A percentile compares a stretch with the other conserved stretches of the same genome.
phyloP scores from a whole-genome alignment of 2,888 invertebrate genomes.

The Spodoptera picta region DNA sequence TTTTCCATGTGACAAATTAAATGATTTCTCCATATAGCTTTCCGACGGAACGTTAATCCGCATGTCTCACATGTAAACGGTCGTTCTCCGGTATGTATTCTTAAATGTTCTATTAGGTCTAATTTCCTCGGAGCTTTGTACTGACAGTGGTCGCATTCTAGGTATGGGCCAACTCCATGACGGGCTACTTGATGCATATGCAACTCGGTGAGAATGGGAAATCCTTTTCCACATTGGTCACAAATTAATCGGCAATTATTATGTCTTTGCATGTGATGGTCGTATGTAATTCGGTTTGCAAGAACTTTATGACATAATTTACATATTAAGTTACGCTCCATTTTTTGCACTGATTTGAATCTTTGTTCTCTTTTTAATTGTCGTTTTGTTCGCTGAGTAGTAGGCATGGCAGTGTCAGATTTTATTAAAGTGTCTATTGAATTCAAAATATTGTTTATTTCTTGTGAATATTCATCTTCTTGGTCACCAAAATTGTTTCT shows the following conservation, averaged over 20 bases:
- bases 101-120: slow-evolving; percentile 75
- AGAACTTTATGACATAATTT: slow-evolving; percentile 72
- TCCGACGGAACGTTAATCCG: slow-evolving; percentile 78
- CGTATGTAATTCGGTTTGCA: slow-evolving; percentile 70
- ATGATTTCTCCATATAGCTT: slow-evolving; percentile 80
- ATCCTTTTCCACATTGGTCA: slow-evolving; percentile 80
- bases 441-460: slow-evolving; percentile 43
- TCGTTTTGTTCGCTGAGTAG: slow-evolving; percentile 4
- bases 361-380: slow-evolving; percentile 22
- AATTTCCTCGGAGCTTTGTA: slow-evolving; percentile 75
- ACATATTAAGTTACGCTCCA: slow-evolving; percentile 62
- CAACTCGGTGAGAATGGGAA: slow-evolving; percentile 67
- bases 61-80: slow-evolving; percentile 83
- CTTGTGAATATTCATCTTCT: slow-evolving; percentile 10
- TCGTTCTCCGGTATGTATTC: slow-evolving; percentile 80
- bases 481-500: not conserved
- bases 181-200: slow-evolving; percentile 71
- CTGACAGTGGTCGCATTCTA: slow-evolving; percentile 74
- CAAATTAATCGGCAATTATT: slow-evolving; percentile 75
- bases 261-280: slow-evolving; percentile 79
- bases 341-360: not conserved
- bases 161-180: slow-evolving; percentile 74
- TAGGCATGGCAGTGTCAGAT: slow-evolving; percentile 1
- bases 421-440: slow-evolving; percentile 42
- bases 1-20: slow-evolving; percentile 79